Evolutionary conservation across 2,888 invertebrate species (phyloP).

Genomic region (Protophormia terraenovae): DNA sequence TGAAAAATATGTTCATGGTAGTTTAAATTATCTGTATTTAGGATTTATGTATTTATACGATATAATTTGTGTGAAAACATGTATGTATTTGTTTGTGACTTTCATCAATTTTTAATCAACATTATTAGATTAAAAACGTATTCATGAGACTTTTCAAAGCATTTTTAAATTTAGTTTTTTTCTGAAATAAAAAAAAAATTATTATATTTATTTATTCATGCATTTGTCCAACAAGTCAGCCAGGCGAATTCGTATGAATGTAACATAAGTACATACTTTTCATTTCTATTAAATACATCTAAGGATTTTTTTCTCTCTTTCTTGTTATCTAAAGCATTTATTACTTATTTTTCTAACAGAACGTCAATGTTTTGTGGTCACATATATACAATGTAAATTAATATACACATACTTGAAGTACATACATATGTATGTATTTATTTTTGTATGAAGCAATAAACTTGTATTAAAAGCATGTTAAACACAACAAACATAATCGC

Average conservation of each 20-base stretch:
- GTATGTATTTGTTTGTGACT: no score
- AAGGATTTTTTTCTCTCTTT: not conserved
- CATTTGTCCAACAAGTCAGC: not conserved
- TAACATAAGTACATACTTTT: not conserved
- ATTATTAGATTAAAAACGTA: not conserved
- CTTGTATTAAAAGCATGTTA: slow-evolving; percentile 55
- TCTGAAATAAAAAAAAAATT: no score
- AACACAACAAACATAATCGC: slow-evolving; percentile 56
- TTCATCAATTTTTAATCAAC: no score
- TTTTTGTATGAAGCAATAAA: slow-evolving; percentile 35
- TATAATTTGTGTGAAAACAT: no score
- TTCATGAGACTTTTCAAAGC: not conserved
- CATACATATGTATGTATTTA: not conserved
- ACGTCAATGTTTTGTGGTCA: slow-evolving; percentile 56
- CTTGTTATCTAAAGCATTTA: not conserved
- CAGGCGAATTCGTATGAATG: no score
- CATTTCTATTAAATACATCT: not conserved
- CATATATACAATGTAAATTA: slow-evolving; percentile 1
- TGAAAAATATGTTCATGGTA: not conserved
- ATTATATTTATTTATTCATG: not conserved
- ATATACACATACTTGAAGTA: not conserved
- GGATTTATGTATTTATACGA: no score
- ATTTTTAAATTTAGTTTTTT: not conserved
- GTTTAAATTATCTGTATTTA: not conserved
- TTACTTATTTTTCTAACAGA: not conserved